phyloP scores from a whole-genome alignment of 2,888 invertebrate species.

The Falcaria lacertinaria region DNA sequence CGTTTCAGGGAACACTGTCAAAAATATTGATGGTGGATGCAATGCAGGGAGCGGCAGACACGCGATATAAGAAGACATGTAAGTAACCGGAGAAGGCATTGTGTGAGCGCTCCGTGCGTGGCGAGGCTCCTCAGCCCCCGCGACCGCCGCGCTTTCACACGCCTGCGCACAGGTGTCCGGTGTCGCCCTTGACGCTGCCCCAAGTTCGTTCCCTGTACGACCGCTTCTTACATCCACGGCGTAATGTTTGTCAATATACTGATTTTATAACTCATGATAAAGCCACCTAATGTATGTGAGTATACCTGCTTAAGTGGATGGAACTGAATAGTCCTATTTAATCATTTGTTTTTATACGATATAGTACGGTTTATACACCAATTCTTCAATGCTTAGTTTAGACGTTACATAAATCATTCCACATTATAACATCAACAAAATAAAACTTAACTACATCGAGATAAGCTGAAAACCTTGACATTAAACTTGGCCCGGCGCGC shows the following conservation, averaged over 20 bases:
- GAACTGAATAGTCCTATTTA: too few species aligned
- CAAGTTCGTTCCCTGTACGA: conserved; percentile 53
- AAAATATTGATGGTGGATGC: conserved; percentile 59
- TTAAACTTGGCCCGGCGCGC: conserved; percentile 78
- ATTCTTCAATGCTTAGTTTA: conserved; percentile 4
- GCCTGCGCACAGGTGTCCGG: conserved; percentile 75
- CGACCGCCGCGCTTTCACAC: conserved; percentile 62
- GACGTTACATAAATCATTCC: conserved; percentile 21
- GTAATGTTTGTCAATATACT: not conserved
- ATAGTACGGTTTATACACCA: too few species aligned
- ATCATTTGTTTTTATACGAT: too few species aligned
- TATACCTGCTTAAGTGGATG: too few species aligned
- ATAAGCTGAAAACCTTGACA: conserved; percentile 78
- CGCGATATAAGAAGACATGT: conserved; percentile 70
- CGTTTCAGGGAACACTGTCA: conserved; percentile 64
- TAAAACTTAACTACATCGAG: conserved; percentile 72
- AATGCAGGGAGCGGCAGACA: conserved; percentile 45
- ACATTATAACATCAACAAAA: conserved; percentile 65
- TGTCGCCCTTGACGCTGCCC: conserved; percentile 72
- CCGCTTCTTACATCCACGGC: not conserved
- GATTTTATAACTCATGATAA: not conserved
- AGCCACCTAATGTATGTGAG: too few species aligned
- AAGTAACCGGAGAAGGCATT: conserved; percentile 75
- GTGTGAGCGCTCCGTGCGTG: conserved; percentile 73
- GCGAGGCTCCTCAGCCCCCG: conserved; percentile 37